Percentiles rank a stretch among this genome's conserved stretches.
These are phyloP conservation scores for Caenorhabditis wallacei DNA, from an alignment of 2,888 invertebrate genomes.

Conservation along the genomic window DNA sequence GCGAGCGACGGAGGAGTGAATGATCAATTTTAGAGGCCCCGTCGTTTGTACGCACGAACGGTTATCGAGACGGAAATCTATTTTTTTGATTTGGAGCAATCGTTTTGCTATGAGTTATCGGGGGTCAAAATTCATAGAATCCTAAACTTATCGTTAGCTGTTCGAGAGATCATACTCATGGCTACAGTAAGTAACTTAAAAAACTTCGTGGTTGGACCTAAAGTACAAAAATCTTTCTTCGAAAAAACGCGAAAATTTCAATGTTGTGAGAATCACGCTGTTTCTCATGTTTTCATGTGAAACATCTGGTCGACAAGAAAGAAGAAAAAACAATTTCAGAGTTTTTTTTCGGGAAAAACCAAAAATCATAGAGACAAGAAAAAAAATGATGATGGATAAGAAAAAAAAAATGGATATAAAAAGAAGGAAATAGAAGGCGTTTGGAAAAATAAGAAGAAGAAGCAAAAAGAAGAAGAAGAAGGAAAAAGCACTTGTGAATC, in stretches of 20 bases:
- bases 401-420: conserved; percentile 25
- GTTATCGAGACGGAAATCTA: neutral
- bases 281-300: neutral
- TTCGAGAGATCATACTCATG: no score
- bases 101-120: no score
- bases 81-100: no score
- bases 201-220: no score
- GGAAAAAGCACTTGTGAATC: conserved; percentile 46
- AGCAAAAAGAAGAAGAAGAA: conserved; percentile 15
- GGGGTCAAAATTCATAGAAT: no score
- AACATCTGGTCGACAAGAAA: conserved; percentile 5
- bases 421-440: conserved; percentile 12
- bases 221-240: no score
- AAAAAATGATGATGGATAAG: conserved; percentile 7
- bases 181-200: no score
- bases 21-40: neutral
- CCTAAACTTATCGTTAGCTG: no score
- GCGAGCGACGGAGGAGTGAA: no score
- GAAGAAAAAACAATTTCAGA: neutral
- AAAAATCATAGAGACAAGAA: neutral
- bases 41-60: neutral
- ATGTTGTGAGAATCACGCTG: neutral
- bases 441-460: conserved; percentile 13
- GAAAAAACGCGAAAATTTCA: no score
- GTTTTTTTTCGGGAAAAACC: neutral